Conservation (phyloP, 53 echinoderm and acorn worm genomes). For the Antedon mediterranea region DNA sequence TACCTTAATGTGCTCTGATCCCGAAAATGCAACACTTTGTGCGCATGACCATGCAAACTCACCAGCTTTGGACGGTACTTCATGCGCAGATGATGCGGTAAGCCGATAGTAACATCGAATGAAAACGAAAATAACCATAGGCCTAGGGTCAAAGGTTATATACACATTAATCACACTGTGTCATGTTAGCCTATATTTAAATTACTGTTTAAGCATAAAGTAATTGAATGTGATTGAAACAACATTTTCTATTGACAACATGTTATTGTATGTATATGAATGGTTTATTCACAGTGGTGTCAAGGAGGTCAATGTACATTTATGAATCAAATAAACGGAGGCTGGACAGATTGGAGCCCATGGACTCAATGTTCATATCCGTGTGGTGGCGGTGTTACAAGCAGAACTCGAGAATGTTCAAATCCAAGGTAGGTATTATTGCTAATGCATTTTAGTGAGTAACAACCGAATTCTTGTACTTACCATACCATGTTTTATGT, state of each 20-base stretch:
- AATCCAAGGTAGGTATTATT: conserved; percentile 66
- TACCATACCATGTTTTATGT: no score
- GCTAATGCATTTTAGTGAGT: background rate
- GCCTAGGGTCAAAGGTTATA: no score
- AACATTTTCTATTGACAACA: no score
- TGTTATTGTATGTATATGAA: no score
- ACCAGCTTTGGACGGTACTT: background rate
- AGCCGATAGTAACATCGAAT: background rate
- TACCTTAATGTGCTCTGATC: background rate
- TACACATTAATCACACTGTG: no score
- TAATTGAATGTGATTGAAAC: no score
- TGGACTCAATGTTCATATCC: conserved; percentile 46
- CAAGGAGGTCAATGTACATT: conserved; percentile 60
- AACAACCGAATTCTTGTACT: background rate
- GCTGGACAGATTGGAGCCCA: conserved; percentile 52
- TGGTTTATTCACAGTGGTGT: conserved; percentile 92
- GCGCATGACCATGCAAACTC: background rate
- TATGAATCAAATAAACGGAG: conserved; percentile 42
- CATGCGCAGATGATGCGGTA: background rate
- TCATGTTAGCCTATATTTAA: no score
- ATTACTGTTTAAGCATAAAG: no score
- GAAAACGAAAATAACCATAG: no score
- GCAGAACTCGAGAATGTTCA: conserved; percentile 42
- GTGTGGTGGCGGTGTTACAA: conserved; percentile 47
- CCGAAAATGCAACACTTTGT: background rate